A percentile compares a stretch with the other conserved stretches of the same genome.
These are phyloP conservation scores for Stramonita haemastoma DNA, from an alignment of 2,888 invertebrate species.

Conservation along the genomic window DNA sequence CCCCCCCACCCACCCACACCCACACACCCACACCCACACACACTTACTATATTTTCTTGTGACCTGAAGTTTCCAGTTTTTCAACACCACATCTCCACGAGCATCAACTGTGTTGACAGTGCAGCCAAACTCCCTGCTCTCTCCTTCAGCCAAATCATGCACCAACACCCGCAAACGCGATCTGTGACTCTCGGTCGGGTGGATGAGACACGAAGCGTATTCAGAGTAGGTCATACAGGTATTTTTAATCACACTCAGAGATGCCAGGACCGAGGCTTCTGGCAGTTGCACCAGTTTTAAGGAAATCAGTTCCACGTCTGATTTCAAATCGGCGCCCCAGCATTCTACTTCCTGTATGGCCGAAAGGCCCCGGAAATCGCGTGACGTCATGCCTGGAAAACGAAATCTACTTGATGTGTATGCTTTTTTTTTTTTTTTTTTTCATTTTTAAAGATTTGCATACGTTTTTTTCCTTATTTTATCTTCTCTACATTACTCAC, in stretches of 20 bases:
- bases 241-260: background rate
- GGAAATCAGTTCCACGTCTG: conserved; percentile 16
- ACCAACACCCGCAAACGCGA: conserved; percentile 17
- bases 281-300: conserved; percentile 23
- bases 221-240: conserved; percentile 28
- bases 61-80: conserved; percentile 14
- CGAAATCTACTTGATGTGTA: background rate
- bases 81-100: background rate
- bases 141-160: conserved; percentile 31
- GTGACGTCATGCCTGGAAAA: conserved; percentile 32
- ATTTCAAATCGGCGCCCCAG: conserved; percentile 27
- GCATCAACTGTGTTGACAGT: conserved; percentile 30
- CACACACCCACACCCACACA: background rate
- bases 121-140: conserved; percentile 34
- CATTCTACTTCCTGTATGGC: conserved; percentile 44
- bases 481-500: too few species aligned
- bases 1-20: too few species aligned
- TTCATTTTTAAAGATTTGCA: too few species aligned
- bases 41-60: background rate
- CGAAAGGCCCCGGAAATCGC: conserved; percentile 23
- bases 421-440: background rate
- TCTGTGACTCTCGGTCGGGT: background rate
- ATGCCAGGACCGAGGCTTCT: conserved; percentile 1
- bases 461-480: too few species aligned
- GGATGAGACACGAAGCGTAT: conserved; percentile 19